Evolutionary conservation across 2,113 vertebrate genomes (phyloP).

Genomic region (Crypturellus undulatus): DNA sequence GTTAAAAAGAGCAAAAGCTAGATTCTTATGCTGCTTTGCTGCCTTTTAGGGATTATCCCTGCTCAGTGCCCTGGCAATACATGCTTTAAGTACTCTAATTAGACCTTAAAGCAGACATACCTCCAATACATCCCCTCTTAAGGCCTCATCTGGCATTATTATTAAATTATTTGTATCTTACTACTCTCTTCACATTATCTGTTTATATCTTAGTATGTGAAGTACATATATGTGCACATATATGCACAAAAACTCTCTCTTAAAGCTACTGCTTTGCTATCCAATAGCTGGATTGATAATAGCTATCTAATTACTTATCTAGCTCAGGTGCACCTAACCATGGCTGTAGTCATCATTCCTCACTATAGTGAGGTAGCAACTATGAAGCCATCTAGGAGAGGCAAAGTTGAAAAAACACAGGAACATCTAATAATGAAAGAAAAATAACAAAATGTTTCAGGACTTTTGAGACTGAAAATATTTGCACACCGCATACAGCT

Average conservation of each 20-base stretch:
- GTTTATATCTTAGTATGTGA: neutral
- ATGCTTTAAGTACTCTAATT: neutral
- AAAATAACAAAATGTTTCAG: neutral
- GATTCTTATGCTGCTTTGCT: neutral
- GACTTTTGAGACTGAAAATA: neutral
- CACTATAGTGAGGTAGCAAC: neutral
- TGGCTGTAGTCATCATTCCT: neutral
- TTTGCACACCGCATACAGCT: neutral
- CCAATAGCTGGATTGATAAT: neutral
- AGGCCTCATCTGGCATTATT: neutral
- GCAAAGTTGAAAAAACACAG: neutral
- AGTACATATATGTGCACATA: neutral
- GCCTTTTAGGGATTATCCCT: neutral
- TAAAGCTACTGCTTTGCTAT: neutral
- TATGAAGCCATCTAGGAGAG: neutral
- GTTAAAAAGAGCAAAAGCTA: neutral
- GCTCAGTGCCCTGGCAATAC: neutral
- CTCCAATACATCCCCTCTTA: neutral
- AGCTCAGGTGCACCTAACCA: neutral
- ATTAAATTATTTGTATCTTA: neutral
- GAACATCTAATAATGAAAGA: neutral
- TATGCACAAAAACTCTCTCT: neutral
- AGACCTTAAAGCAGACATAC: slow-evolving; percentile 9
- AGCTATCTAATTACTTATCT: neutral
- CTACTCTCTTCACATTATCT: neutral